These are phyloP conservation scores for Drosophila bifasciata DNA, from an alignment of 1,140 invertebrate genomes.

Conservation along the genomic window DNA sequence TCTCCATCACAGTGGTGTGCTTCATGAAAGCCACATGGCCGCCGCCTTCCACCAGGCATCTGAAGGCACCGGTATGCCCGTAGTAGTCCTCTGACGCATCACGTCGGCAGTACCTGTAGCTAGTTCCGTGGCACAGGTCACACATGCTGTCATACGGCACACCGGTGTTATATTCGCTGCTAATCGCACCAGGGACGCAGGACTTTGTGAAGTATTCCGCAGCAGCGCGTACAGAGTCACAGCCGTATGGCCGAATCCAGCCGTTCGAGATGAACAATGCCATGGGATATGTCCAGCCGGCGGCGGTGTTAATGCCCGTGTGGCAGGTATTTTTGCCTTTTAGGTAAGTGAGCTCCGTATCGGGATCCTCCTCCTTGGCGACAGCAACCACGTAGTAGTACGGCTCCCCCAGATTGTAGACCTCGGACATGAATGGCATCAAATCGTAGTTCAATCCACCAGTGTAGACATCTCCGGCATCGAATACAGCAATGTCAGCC, in stretches of 20 bases:
- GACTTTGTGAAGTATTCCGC: constrained; percentile 96
- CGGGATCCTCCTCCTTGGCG: constrained; percentile 93
- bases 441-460: constrained; percentile 92
- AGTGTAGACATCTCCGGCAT: constrained; percentile 97
- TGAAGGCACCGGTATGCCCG: constrained; percentile 94
- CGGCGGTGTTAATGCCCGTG: constrained; percentile 95
- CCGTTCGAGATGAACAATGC: constrained; percentile 96
- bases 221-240: constrained; percentile 94
- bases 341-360: constrained; percentile 94
- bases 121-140: constrained; percentile 95
- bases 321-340: constrained; percentile 96
- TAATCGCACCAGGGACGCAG: constrained; percentile 95
- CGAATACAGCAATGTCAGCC: constrained; percentile 95
- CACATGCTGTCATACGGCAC: constrained; percentile 96
- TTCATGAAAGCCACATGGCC: constrained; percentile 98
- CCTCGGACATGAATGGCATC: constrained; percentile 94
- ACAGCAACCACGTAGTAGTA: constrained; percentile 98
- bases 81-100: constrained; percentile 95
- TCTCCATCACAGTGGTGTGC: constrained; percentile 95
- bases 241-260: constrained; percentile 96
- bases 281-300: constrained; percentile 97
- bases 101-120: constrained; percentile 91
- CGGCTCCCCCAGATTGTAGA: constrained; percentile 93
- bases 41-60: constrained; percentile 97
- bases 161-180: constrained; percentile 91